Evolutionary conservation across 2,797 vertebrate genomes (phyloP).

Genomic region (Masticophis lateralis): DNA sequence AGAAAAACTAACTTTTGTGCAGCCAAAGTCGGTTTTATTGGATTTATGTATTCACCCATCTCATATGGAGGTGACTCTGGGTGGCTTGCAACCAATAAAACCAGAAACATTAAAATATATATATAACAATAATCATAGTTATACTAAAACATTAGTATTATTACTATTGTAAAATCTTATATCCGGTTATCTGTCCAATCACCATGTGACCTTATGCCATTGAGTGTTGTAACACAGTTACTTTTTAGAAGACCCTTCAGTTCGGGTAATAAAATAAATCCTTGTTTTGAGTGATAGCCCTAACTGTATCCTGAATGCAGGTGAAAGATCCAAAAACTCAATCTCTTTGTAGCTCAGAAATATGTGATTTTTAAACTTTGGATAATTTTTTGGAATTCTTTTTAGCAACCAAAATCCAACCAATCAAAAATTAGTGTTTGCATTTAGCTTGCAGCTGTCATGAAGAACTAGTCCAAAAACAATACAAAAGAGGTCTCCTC

Average conservation of each 20-base stretch:
- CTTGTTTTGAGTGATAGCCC: background rate
- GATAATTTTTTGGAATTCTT: constrained; percentile 13
- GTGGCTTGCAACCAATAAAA: too few species aligned
- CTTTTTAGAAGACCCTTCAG: background rate
- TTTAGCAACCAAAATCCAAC: constrained; percentile 41
- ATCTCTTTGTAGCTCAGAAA: background rate
- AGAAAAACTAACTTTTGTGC: background rate
- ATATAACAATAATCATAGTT: too few species aligned
- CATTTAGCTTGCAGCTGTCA: constrained; percentile 39
- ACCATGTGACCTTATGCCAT: background rate
- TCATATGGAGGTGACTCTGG: background rate
- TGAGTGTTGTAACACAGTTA: background rate
- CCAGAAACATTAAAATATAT: background rate
- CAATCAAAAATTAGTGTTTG: constrained; percentile 49
- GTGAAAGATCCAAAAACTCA: background rate
- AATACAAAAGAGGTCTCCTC: constrained; percentile 22
- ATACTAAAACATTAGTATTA: background rate
- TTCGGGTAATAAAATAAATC: background rate
- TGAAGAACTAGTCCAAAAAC: constrained; percentile 40
- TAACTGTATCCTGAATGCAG: background rate
- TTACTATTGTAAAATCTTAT: background rate
- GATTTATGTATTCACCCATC: background rate
- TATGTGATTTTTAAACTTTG: constrained; percentile 42
- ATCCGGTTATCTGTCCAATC: background rate
- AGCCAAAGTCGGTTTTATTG: background rate